These are phyloP conservation scores for Athene cunicularia DNA, from an alignment of 2,113 vertebrate genomes.

Conservation along the genomic window DNA sequence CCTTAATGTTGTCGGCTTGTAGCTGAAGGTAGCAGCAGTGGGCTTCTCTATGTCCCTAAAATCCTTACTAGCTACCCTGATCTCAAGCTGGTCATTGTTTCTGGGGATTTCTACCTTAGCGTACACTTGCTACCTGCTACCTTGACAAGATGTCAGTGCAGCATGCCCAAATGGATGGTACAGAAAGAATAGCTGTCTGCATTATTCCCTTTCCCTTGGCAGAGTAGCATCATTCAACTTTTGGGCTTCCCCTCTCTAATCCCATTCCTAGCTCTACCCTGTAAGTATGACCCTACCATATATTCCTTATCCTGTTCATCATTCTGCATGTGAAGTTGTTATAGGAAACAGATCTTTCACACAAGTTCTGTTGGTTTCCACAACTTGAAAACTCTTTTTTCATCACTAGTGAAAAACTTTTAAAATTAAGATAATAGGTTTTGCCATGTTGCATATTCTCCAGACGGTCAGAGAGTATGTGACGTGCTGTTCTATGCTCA, in stretches of 20 bases:
- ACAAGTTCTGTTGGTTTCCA: not conserved
- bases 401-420: not conserved
- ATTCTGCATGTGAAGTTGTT: not conserved
- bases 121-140: not conserved
- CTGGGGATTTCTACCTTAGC: not conserved
- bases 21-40: not conserved
- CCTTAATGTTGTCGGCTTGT: not conserved
- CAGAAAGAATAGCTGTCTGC: not conserved
- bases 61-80: not conserved
- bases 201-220: not conserved
- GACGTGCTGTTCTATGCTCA: not conserved
- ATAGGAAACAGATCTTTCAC: not conserved
- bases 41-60: not conserved
- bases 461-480: not conserved
- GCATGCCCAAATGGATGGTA: not conserved
- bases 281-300: not conserved
- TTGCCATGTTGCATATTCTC: not conserved
- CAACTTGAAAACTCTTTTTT: not conserved
- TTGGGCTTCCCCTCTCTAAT: not conserved
- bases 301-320: not conserved
- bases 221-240: not conserved
- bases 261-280: not conserved
- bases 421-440: not conserved
- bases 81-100: not conserved
- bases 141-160: not conserved